Conservation (phyloP, 2,888 invertebrate species). For the Neria commutata region DNA sequence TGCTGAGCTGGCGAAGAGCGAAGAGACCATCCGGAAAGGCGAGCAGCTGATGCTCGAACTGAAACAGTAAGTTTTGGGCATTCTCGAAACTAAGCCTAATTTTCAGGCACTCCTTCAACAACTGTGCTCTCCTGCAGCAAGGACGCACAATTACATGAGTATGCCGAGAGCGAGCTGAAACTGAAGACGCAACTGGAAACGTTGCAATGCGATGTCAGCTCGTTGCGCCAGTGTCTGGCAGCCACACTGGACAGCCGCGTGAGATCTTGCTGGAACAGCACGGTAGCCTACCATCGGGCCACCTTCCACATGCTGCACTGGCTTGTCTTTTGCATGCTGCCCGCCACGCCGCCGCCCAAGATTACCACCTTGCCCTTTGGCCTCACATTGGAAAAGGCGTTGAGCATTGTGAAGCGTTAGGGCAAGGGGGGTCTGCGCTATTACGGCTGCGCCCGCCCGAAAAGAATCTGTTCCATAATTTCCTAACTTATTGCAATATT, state of each 20-base stretch:
- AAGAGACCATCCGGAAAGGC: constrained; percentile 27
- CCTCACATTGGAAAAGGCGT: constrained; percentile 34
- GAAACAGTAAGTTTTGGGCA: constrained; percentile 32
- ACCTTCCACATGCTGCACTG: constrained; percentile 50
- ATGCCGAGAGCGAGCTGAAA: constrained; percentile 25
- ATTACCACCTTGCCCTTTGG: constrained; percentile 24
- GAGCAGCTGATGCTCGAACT: constrained; percentile 29
- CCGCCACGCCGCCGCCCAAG: constrained; percentile 48
- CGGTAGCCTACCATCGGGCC: constrained; percentile 40
- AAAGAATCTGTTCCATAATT: no score
- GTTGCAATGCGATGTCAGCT: constrained; percentile 30
- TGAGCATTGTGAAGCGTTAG: constrained; percentile 33
- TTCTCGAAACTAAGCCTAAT: not conserved
- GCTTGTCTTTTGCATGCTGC: constrained; percentile 48
- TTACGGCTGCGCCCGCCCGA: no score
- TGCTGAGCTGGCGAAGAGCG: constrained; percentile 20
- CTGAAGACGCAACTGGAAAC: constrained; percentile 39
- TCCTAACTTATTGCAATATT: no score
- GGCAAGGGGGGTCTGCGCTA: no score
- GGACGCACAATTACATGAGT: constrained; percentile 32
- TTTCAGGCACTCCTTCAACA: not conserved
- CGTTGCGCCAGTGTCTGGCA: constrained; percentile 42
- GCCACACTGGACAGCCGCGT: constrained; percentile 47
- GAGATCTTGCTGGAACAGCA: constrained; percentile 40
- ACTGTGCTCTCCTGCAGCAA: constrained; percentile 27